phyloP scores from a whole-genome alignment of 2,797 vertebrate species.

The Melanotaenia pygmaea region DNA sequence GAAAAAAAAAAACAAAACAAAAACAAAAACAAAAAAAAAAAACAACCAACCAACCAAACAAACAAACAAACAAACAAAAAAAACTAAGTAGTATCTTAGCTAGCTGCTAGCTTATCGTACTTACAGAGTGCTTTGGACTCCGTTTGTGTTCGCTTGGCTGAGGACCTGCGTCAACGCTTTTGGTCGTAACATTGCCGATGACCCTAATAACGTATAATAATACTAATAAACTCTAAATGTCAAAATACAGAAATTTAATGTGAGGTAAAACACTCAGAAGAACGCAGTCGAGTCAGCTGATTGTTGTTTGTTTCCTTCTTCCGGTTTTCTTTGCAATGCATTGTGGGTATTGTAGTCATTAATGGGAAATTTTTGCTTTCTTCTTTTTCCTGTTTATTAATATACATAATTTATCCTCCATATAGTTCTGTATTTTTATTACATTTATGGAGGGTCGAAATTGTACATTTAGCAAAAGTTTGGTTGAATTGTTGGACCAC shows the following conservation, averaged over 20 bases:
- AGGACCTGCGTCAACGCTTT: conserved; percentile 96
- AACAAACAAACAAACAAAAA: too few relatives aligned
- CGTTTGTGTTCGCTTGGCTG: conserved; percentile 96
- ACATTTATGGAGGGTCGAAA: too few relatives aligned
- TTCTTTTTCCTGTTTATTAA: too few relatives aligned
- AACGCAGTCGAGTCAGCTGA: conserved; percentile 60
- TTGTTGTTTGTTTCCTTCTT: conserved; percentile 28
- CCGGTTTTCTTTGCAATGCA: conserved; percentile 37
- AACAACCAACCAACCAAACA: background rate
- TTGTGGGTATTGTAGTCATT: conserved; percentile 21
- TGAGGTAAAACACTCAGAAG: background rate
- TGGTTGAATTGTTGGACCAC: too few relatives aligned
- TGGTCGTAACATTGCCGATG: conserved; percentile 88
- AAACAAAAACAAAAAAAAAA: too few relatives aligned
- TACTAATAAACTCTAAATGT: background rate
- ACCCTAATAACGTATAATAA: rapidly evolving
- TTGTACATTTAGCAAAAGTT: too few relatives aligned
- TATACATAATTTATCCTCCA: too few relatives aligned
- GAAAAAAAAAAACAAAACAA: too few relatives aligned
- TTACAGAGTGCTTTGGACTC: conserved; percentile 98
- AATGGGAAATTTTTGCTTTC: too few relatives aligned
- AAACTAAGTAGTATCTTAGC: background rate
- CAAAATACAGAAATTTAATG: background rate
- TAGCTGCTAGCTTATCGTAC: conserved; percentile 63
- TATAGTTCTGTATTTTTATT: too few relatives aligned